These are phyloP conservation scores for Guaruba guarouba DNA, from an alignment of 2,113 vertebrate species.

Conservation along the genomic window DNA sequence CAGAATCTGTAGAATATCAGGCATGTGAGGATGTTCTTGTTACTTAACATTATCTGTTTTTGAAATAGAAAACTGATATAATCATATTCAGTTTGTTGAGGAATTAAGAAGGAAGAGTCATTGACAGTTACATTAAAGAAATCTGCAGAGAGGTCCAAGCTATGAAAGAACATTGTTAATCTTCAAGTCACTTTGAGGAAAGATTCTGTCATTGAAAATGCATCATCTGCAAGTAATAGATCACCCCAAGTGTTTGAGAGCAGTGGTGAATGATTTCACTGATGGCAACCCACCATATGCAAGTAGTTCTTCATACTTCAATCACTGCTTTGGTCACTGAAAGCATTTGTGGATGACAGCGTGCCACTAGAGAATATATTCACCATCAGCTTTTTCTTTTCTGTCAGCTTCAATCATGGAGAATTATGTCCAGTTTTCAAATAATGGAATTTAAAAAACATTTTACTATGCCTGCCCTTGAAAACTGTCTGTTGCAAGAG, in stretches of 20 bases:
- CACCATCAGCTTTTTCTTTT: neutral
- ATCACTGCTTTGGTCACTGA: constrained; percentile 30
- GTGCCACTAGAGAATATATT: constrained; percentile 8
- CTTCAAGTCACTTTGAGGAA: neutral
- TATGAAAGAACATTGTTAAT: neutral
- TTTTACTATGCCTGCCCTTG: constrained; percentile 38
- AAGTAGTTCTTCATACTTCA: neutral
- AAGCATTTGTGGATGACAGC: neutral
- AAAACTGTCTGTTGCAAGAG: constrained; percentile 18
- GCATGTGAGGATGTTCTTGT: neutral
- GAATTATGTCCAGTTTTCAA: constrained; percentile 43
- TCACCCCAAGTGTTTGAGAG: neutral
- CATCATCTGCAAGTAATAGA: neutral
- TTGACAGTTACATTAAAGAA: neutral
- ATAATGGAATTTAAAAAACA: neutral
- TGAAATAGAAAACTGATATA: neutral
- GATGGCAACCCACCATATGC: neutral
- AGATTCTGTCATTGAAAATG: constrained; percentile 5
- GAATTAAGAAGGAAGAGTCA: neutral
- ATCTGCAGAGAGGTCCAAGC: neutral
- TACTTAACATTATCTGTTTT: neutral
- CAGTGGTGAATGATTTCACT: neutral
- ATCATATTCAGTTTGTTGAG: neutral
- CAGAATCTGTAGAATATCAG: neutral
- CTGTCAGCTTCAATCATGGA: constrained; percentile 39